These are phyloP conservation scores for Tupaia chinensis DNA, from an alignment of 2,113 vertebrate species.

Conservation along the genomic window DNA sequence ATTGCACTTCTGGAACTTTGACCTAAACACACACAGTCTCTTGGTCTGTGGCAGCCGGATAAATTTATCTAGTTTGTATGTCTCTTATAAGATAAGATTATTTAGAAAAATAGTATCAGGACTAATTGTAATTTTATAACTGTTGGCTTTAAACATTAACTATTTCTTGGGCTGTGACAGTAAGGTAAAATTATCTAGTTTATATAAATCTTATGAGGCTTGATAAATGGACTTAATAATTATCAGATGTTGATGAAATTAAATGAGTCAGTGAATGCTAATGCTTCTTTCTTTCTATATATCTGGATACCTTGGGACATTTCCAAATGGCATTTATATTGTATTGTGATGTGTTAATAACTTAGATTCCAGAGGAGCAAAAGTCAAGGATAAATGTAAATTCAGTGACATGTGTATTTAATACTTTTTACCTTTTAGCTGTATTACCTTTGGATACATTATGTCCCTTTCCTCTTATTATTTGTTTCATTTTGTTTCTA, in stretches of 20 bases:
- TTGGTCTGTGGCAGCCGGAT: neutral
- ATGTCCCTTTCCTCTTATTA: neutral
- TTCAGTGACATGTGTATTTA: slow-evolving; percentile 69
- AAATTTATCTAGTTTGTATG: slow-evolving; percentile 53
- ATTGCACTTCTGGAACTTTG: neutral
- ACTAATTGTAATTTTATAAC: neutral
- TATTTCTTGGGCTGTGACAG: neutral
- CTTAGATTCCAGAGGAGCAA: slow-evolving; percentile 79
- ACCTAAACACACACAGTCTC: neutral
- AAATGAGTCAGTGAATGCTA: slow-evolving; percentile 85
- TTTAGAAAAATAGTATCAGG: neutral
- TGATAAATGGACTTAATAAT: slow-evolving; percentile 77
- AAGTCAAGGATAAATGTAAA: slow-evolving; percentile 82
- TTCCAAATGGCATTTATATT: slow-evolving; percentile 80
- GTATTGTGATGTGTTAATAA: slow-evolving; percentile 84
- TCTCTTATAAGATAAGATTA: neutral
- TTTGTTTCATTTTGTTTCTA: no score
- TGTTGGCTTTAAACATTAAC: neutral
- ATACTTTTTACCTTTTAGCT: slow-evolving; percentile 68
- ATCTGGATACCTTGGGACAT: slow-evolving; percentile 79
- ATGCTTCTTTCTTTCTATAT: slow-evolving; percentile 73
- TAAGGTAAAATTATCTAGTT: slow-evolving; percentile 49
- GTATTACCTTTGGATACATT: slow-evolving; percentile 74
- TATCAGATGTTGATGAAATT: slow-evolving; percentile 66
- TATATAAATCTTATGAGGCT: slow-evolving; percentile 53